Evolutionary conservation across 2,888 invertebrate genomes (phyloP).

Genomic region (Lysandra coridon): DNA sequence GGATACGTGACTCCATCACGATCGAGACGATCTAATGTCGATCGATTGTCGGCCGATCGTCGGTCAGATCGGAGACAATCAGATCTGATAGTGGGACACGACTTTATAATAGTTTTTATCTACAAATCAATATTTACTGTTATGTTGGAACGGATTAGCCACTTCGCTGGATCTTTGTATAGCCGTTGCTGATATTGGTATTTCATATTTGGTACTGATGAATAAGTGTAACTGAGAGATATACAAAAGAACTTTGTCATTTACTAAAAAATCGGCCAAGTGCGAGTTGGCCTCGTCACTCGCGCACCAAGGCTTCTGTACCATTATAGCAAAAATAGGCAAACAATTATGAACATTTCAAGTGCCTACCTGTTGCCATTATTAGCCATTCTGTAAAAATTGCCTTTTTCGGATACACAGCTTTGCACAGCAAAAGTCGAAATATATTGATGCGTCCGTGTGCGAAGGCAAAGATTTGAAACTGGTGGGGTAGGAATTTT

Average conservation of each 20-base stretch:
- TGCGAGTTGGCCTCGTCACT: no score
- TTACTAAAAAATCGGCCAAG: no score
- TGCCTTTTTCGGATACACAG: no score
- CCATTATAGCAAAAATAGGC: no score
- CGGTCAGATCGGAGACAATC: conserved; percentile 21
- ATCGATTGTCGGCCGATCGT: not conserved
- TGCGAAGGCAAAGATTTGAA: not conserved
- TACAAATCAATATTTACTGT: conserved; percentile 21
- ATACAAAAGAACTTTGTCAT: not conserved
- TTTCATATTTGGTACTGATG: not conserved
- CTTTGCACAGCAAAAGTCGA: not conserved
- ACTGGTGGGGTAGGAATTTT: no score
- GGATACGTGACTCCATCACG: conserved; percentile 74
- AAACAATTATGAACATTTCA: no score
- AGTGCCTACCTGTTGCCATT: no score
- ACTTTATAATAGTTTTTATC: conserved; percentile 16
- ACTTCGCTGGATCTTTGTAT: not conserved
- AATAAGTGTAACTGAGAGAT: not conserved
- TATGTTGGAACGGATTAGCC: conserved; percentile 2
- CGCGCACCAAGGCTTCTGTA: no score
- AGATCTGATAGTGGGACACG: conserved; percentile 19
- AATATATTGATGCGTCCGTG: not conserved
- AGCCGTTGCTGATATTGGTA: not conserved
- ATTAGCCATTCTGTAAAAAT: no score
- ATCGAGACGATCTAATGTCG: conserved; percentile 48